Percentiles rank a stretch among this genome's conserved stretches.
Conservation (phyloP, 1,140 invertebrate species). For the Cecropterus lyciades region DNA sequence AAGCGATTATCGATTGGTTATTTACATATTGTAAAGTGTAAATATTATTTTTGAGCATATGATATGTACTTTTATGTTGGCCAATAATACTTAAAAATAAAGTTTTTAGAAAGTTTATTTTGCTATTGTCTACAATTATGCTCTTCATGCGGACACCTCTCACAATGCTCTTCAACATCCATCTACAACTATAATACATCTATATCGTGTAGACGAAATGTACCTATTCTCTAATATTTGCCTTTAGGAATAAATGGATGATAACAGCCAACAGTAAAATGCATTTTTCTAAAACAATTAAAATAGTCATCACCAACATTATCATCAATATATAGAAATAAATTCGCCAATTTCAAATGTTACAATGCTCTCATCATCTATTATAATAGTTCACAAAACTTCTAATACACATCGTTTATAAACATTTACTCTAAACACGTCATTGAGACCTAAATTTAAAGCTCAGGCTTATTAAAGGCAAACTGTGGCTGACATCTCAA, state of each 20-base stretch:
- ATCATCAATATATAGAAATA: slow-evolving; percentile 22
- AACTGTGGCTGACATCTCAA: slow-evolving; percentile 41
- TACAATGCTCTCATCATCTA: not conserved
- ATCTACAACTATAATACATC: slow-evolving; percentile 22
- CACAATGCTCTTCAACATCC: not conserved
- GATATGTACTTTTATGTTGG: slow-evolving; percentile 42
- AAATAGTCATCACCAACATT: slow-evolving; percentile 20
- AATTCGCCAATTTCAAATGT: slow-evolving; percentile 16
- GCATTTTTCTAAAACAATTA: slow-evolving; percentile 25
- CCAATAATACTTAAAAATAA: not conserved
- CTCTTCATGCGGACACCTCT: slow-evolving; percentile 10
- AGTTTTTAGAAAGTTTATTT: not conserved
- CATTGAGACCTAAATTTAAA: slow-evolving; percentile 38
- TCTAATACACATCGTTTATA: slow-evolving; percentile 10
- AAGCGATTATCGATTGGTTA: slow-evolving; percentile 20
- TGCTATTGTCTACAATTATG: not conserved
- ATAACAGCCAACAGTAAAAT: slow-evolving; percentile 30
- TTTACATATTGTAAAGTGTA: slow-evolving; percentile 17
- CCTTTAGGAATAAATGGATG: slow-evolving; percentile 21
- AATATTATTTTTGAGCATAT: slow-evolving; percentile 34
- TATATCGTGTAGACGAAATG: slow-evolving; percentile 1
- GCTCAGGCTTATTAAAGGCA: slow-evolving; percentile 38
- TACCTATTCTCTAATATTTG: slow-evolving; percentile 9
- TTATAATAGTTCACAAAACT: slow-evolving; percentile 17
- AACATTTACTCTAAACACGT: slow-evolving; percentile 22